Evolutionary conservation across 2,113 vertebrate genomes (phyloP), one percentile per base, ranked within the genome.

Genomic region (Parotia lawesii): DNA sequence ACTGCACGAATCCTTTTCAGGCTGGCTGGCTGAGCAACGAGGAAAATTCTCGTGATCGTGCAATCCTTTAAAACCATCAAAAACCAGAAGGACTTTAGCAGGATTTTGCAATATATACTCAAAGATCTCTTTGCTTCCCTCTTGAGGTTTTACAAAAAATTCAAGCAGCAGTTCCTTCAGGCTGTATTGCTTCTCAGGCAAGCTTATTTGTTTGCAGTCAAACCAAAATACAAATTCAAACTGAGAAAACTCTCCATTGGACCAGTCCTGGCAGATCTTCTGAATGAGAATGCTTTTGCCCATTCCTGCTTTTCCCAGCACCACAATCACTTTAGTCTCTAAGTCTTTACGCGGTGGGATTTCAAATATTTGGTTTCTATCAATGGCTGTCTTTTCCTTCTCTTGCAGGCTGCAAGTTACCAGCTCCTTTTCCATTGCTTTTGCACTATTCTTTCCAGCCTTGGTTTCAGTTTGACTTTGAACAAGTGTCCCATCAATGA

Each of bases 41-140:
- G 98, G 74, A 12, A 97, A 94, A 25, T 96, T 88, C 4, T 99
- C 99, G 1, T 95, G 96, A 47, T 98, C 98, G 3, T 97, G 96
- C 10, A 99, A 93, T n/a, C 98, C 98, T 31, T 98, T 98, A 47
- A 99, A 98, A n/a, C 98, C 98, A n/a, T 99, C 99, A 69, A 99
- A 98, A 67, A 99, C 93, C 37, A 99, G 87, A 77, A 99, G 98
- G 19, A 99, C 97, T 7, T 97, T 98, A 53, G 98, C 95, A 1
- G 99, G 98, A 78, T 97, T 95, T 71, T 96, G 96, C n/a, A 98
- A 51, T 24, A 99, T 84, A 53, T 98, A 97, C 56, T 97, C 61
- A 47, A 98, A 98, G 69, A 99, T 96, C 17, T 97, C 96, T 0
- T 97, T 93, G 1, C 95, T 86, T 73, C 96, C 96, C 8, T 90